Percentiles rank a stretch among this genome's conserved stretches.
phyloP scores from a whole-genome alignment of 2,113 vertebrate genomes.

The Thunnus maccoyii region DNA sequence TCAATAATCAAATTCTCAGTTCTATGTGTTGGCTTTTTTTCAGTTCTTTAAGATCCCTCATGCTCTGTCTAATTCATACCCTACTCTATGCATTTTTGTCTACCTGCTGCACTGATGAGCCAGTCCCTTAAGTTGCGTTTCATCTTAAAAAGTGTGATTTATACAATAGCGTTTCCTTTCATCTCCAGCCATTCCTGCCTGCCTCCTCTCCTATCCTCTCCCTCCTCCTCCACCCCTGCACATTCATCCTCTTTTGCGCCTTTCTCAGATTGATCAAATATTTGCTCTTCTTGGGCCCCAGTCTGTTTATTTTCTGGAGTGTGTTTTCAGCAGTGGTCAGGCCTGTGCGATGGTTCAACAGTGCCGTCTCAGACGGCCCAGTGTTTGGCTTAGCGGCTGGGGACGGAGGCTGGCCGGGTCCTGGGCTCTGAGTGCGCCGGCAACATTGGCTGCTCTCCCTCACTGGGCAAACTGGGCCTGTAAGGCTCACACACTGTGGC shows the following conservation, averaged over 20 bases:
- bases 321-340: conserved; percentile 70
- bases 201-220: conserved; percentile 14
- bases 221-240: conserved; percentile 25
- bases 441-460: conserved; percentile 63
- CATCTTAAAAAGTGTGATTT: neutral
- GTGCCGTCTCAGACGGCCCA: conserved; percentile 73
- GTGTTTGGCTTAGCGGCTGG: conserved; percentile 81
- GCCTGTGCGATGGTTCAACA: conserved; percentile 68
- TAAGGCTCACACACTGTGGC: conserved; percentile 74
- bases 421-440: conserved; percentile 55
- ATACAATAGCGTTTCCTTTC: conserved; percentile 50
- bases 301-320: conserved; percentile 80
- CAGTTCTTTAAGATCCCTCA: neutral
- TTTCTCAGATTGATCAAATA: conserved; percentile 79
- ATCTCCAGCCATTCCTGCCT: conserved; percentile 40
- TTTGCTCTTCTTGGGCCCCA: conserved; percentile 76
- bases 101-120: neutral
- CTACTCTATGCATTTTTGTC: neutral
- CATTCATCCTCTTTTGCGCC: conserved; percentile 60
- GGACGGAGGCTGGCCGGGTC: conserved; percentile 59
- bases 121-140: neutral
- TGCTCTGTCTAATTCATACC: neutral
- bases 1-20: no score
- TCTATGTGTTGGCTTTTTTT: neutral
- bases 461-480: conserved; percentile 58